phyloP scores from a whole-genome alignment of 2,113 vertebrate species.

The Salvelinus namaycush region DNA sequence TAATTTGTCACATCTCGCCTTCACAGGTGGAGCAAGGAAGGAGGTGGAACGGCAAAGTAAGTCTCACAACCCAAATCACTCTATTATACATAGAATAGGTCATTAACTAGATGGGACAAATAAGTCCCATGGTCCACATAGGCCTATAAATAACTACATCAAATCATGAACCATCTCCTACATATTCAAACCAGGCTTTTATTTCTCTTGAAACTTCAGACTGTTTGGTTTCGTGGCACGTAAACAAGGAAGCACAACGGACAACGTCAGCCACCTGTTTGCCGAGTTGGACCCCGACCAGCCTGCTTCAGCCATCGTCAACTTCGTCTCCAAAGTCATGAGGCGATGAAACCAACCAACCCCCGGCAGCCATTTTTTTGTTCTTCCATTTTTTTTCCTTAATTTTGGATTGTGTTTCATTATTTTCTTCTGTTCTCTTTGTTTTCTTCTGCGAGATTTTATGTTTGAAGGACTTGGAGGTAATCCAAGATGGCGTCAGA shows the following conservation, averaged over 20 bases:
- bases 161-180: neutral
- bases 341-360: slow-evolving; percentile 81
- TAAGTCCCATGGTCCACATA: neutral
- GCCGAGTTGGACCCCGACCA: slow-evolving; percentile 92
- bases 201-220: slow-evolving; percentile 64
- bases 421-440: slow-evolving; percentile 52
- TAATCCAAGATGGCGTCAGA: slow-evolving; percentile 74
- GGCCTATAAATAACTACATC: neutral
- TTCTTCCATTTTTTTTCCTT: slow-evolving; percentile 35
- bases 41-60: slow-evolving; percentile 79
- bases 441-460: slow-evolving; percentile 45
- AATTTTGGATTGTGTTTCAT: slow-evolving; percentile 33
- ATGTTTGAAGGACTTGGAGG: slow-evolving; percentile 73
- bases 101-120: too few relatives aligned
- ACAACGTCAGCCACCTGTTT: slow-evolving; percentile 97
- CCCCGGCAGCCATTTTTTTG: slow-evolving; percentile 37
- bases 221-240: slow-evolving; percentile 95
- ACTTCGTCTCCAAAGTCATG: slow-evolving; percentile 94
- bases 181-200: neutral
- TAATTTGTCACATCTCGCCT: neutral
- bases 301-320: slow-evolving; percentile 90
- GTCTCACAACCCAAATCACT: slow-evolving; percentile 31
- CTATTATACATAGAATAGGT: neutral
- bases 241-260: slow-evolving; percentile 97
- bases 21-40: slow-evolving; percentile 81